Evolutionary conservation across 2,113 vertebrate genomes (phyloP).

Genomic region (Montifringilla adamsi): DNA sequence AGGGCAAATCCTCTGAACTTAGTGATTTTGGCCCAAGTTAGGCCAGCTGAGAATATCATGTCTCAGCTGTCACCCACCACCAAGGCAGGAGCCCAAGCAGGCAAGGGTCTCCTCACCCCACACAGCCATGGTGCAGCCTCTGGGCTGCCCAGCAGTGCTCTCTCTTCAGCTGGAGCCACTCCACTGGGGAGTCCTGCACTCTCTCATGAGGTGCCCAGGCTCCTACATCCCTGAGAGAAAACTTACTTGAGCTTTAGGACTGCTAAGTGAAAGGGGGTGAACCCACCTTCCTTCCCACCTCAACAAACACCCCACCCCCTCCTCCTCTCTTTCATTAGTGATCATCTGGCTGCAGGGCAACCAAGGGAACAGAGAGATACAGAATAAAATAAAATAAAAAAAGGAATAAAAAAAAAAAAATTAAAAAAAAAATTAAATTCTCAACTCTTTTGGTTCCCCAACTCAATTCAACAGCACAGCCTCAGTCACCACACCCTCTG

Average conservation of each 20-base stretch:
- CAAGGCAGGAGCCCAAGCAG: background rate
- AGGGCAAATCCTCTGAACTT: background rate
- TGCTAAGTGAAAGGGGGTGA: background rate
- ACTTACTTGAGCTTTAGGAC: background rate
- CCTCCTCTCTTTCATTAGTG: background rate
- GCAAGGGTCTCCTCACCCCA: background rate
- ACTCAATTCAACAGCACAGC: background rate
- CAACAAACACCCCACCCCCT: accelerated
- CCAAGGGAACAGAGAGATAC: background rate
- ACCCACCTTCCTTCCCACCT: background rate
- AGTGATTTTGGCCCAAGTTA: background rate
- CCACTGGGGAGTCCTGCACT: background rate
- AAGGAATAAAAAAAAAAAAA: too few species aligned
- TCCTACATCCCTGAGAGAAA: background rate
- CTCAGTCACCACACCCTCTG: background rate
- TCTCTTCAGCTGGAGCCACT: background rate
- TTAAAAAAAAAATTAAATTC: background rate
- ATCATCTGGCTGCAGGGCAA: background rate
- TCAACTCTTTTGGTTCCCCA: background rate
- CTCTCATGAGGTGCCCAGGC: background rate
- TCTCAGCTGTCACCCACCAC: background rate
- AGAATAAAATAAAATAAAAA: background rate
- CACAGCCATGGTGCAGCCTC: accelerated
- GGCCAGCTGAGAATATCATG: background rate
- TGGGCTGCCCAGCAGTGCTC: background rate